Base-by-base conservation (phyloP, 2,888 invertebrate genomes). In the Steromphala cineraria region DNA sequence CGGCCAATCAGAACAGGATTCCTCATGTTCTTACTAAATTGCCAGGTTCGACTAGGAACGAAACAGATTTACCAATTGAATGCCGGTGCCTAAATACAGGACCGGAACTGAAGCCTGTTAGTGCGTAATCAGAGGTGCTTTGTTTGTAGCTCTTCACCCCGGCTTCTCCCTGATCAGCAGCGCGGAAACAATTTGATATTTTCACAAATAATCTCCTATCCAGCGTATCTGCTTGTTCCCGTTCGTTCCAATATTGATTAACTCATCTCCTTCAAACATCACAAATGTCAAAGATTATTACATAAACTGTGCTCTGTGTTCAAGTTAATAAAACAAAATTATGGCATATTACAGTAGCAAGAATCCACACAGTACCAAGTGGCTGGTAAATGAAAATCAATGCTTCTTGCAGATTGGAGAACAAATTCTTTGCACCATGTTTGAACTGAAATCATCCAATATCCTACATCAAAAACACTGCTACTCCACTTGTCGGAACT, bases 121-220 rank as follows among this genome's bases (percentile, higher is more conserved):
- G 71, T 31, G 71, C 31, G 40, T 71, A 71, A 28, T 71, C 71
- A 71, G 36, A 71, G 71, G 36, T 36, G 31, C 71, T 36, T 71
- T 71, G 71, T 71, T 28, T 40, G 40, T 40, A 36, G 31, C 71
- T 71, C 71, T 36, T 71, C 31, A 19, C 28, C 40, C 71, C 31
- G 36, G 13, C n/a, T 21, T 21, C 52, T 52, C 24, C 75, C 75
- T 10, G 31, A 76, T 76, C 55, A 7, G n/a, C 55, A 17, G 17
- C 15, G 53, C 55, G 55, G 76, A 53, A 76, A 55, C 55, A 55
- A 76, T 76, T 55, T 76, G 55, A 76, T 76, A 75, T 76, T 55
- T 67, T 76, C 31, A 55, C 40, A 53, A 76, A 76, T 76, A 55
- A 76, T 76, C 55, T 76, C 55, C 53, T 76, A 76, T 76, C 55